Conservation (phyloP, 2,888 invertebrate species). For the Hedychridium roseum region DNA sequence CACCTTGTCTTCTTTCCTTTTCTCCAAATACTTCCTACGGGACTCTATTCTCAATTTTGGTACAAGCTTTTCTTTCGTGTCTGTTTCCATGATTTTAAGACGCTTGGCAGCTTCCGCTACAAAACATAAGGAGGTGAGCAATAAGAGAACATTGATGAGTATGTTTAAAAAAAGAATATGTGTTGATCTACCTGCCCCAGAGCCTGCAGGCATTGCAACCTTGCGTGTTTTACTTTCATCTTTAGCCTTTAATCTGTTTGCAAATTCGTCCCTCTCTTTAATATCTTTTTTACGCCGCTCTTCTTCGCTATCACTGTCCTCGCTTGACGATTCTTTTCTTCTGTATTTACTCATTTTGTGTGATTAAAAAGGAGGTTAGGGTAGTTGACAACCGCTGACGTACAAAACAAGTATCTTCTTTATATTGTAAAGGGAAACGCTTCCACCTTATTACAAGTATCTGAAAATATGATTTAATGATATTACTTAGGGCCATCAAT, state of each 20-base stretch:
- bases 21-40: conserved; percentile 91
- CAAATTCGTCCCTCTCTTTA: conserved; percentile 93
- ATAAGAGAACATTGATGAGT: not conserved
- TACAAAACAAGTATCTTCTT: too few species aligned
- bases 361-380: too few species aligned
- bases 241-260: conserved; percentile 83
- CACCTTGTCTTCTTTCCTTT: conserved; percentile 95
- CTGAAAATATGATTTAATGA: too few species aligned
- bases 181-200: conserved; percentile 49
- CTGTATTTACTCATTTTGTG: conserved; percentile 58
- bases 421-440: too few species aligned
- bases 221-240: conserved; percentile 91
- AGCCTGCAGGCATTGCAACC: conserved; percentile 65
- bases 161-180: not conserved
- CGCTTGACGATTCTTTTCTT: conserved; percentile 66
- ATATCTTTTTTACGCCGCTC: conserved; percentile 83
- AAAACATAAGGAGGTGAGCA: conserved; percentile 1
- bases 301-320: conserved; percentile 78
- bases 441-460: too few species aligned
- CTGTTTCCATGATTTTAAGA: conserved; percentile 81
- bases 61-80: conserved; percentile 85
- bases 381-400: too few species aligned
- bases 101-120: conserved; percentile 85
- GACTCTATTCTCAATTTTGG: conserved; percentile 91
- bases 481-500: too few species aligned